These are phyloP conservation scores for Melanerpes formicivorus DNA, from an alignment of 2,113 vertebrate genomes.

Conservation along the genomic window DNA sequence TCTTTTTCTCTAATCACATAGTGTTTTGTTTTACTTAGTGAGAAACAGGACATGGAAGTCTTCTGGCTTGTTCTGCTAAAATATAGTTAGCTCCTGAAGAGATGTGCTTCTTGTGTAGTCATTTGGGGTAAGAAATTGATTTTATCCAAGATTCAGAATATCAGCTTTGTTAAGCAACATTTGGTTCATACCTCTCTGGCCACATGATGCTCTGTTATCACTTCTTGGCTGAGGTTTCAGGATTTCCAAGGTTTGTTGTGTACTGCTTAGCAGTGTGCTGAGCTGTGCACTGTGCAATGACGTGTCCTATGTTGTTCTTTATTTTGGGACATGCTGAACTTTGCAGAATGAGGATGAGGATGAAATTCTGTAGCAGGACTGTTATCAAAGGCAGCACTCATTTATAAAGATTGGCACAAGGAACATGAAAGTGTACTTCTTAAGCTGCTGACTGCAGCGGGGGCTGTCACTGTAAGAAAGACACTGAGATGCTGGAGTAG, in stretches of 20 bases:
- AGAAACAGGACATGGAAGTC: background rate
- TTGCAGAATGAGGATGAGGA: background rate
- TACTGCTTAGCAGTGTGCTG: background rate
- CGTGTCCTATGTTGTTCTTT: background rate
- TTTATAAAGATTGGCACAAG: background rate
- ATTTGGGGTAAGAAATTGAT: background rate
- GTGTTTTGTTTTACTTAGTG: background rate
- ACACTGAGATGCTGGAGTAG: no score
- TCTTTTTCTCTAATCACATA: background rate
- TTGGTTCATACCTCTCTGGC: background rate
- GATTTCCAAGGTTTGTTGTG: background rate
- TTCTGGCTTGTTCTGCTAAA: background rate
- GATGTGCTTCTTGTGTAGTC: background rate
- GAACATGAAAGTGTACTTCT: background rate
- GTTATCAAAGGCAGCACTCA: background rate
- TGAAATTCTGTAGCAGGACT: background rate
- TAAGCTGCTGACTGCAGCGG: background rate
- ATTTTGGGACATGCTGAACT: background rate
- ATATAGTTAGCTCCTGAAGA: background rate
- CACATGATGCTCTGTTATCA: background rate
- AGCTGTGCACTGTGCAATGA: background rate
- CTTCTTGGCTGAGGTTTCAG: background rate
- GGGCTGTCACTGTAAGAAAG: no score
- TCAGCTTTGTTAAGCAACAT: background rate
- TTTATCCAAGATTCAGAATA: background rate